A percentile compares a stretch with the other conserved stretches of the same genome.
phyloP scores from a whole-genome alignment of 2,888 invertebrate genomes.

The Acleris literana region DNA sequence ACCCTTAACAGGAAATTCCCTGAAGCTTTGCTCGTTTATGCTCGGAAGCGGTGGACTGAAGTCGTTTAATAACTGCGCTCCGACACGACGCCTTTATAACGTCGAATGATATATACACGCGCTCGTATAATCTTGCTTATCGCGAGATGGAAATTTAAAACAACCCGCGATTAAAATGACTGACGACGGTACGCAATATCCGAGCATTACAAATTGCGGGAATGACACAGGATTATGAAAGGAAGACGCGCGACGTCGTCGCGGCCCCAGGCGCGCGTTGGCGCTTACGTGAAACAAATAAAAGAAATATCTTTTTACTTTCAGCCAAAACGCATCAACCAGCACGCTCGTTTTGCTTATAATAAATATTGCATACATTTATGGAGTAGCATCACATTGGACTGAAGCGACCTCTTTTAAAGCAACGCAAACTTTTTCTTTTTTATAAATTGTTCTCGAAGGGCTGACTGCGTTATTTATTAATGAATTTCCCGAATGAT shows the following conservation, averaged over 20 bases:
- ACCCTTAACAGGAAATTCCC: constrained; percentile 27
- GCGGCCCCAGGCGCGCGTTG: constrained; percentile 46
- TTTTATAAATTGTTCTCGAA: constrained; percentile 48
- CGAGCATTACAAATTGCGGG: constrained; percentile 52
- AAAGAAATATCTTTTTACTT: constrained; percentile 45
- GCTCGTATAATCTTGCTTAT: background rate
- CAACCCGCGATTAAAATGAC: constrained; percentile 52
- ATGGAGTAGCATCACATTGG: constrained; percentile 13
- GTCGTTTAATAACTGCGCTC: constrained; percentile 28
- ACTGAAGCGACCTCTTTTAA: constrained; percentile 25
- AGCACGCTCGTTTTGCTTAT: constrained; percentile 17
- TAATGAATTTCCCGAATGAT: constrained; percentile 58
- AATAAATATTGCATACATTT: constrained; percentile 32
- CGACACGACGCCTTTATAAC: constrained; percentile 3
- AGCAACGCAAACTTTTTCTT: constrained; percentile 42
- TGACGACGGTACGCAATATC: constrained; percentile 48
- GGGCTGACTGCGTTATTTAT: constrained; percentile 56
- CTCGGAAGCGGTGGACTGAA: constrained; percentile 12
- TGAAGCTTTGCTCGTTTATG: constrained; percentile 18
- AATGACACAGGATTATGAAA: constrained; percentile 50
- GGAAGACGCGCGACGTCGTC: constrained; percentile 48
- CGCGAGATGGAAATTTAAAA: constrained; percentile 49
- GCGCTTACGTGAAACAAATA: constrained; percentile 52
- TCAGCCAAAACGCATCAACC: constrained; percentile 12
- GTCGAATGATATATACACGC: background rate